phyloP scores from a whole-genome alignment of 2,113 vertebrate genomes.

The Tupaia chinensis region DNA sequence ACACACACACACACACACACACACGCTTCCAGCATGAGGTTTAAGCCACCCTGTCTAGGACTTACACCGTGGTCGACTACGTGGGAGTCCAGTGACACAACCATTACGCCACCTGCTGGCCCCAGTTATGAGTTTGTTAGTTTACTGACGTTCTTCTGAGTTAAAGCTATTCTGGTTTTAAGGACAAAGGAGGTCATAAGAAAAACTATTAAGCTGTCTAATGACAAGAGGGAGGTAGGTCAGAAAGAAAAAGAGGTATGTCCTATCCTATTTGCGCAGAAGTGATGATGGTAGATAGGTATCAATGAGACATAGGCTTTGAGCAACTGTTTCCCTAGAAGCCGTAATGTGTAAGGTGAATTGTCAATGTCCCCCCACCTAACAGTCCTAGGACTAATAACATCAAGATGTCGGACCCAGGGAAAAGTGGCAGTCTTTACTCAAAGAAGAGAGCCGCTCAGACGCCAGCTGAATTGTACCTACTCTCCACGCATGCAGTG shows the following conservation, averaged over 20 bases:
- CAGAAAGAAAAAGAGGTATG: background rate
- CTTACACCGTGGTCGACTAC: too few species aligned
- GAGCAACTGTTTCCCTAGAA: background rate
- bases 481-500: background rate
- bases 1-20: too few species aligned
- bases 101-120: too few species aligned
- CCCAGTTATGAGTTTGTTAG: slow-evolving; percentile 16
- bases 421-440: background rate
- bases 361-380: background rate
- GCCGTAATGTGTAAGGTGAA: background rate
- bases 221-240: background rate
- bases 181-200: background rate
- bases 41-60: too few species aligned
- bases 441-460: background rate
- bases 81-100: too few species aligned
- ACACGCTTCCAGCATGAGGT: too few species aligned
- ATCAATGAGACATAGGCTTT: background rate
- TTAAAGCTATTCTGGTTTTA: slow-evolving; percentile 30
- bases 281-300: background rate
- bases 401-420: background rate
- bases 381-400: background rate
- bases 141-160: slow-evolving; percentile 35
- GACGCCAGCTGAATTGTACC: background rate
- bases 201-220: slow-evolving; percentile 33
- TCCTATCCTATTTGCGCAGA: background rate